Conservation (phyloP, 2,113 vertebrate genomes). For the Laticauda laticaudata region DNA sequence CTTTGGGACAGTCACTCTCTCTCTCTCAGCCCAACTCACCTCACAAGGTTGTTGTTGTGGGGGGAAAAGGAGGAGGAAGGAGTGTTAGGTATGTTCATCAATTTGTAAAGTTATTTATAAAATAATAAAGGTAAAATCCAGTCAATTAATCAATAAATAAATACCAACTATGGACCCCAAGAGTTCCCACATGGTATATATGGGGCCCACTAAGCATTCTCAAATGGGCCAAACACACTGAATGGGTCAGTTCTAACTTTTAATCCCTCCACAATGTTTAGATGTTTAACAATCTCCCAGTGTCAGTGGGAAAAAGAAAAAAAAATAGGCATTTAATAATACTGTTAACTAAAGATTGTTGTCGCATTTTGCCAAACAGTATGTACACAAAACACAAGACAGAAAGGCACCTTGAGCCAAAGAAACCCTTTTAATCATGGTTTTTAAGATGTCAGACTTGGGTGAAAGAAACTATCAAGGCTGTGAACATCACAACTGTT, state of each 20-base stretch:
- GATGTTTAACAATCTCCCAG: neutral
- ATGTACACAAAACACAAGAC: neutral
- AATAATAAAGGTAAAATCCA: no score
- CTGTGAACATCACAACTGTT: neutral
- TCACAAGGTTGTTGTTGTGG: no score
- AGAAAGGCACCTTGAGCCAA: neutral
- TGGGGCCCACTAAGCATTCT: neutral
- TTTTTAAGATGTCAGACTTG: neutral
- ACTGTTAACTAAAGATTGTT: neutral
- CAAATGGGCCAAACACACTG: neutral
- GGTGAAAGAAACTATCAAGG: neutral
- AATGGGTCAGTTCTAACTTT: neutral
- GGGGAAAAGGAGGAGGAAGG: no score
- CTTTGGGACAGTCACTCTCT: no score
- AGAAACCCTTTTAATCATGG: neutral
- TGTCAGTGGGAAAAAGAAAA: neutral
- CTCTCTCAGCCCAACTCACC: no score
- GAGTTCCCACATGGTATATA: neutral
- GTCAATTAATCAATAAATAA: no score
- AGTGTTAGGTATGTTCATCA: no score
- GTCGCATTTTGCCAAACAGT: neutral
- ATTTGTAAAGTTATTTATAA: no score
- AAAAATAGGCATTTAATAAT: neutral
- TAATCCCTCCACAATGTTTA: neutral
- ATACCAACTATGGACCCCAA: neutral